phyloP scores from a whole-genome alignment of 1,140 invertebrate genomes.

The Linepithema humile region DNA sequence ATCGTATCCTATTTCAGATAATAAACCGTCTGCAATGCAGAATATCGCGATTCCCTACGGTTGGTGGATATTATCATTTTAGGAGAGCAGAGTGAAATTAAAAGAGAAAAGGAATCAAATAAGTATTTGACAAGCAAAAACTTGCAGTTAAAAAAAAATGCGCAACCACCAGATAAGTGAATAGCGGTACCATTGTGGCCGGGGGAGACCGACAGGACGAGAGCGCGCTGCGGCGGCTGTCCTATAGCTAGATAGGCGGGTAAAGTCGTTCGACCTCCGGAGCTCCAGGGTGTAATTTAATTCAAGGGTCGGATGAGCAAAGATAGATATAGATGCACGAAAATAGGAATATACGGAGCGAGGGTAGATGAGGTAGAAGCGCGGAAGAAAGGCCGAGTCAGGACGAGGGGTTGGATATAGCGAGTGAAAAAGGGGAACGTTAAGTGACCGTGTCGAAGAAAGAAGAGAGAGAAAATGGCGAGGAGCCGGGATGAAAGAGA shows the following conservation, averaged over 20 bases:
- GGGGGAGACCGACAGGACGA: conserved; percentile 3
- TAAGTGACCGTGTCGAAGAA: conserved; percentile 16
- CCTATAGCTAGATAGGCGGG: conserved; percentile 24
- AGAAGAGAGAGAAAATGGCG: neutral
- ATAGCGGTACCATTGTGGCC: neutral
- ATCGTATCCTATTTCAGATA: neutral
- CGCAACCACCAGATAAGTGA: neutral
- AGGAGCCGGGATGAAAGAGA: neutral
- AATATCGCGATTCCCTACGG: neutral
- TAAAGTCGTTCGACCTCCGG: conserved; percentile 49
- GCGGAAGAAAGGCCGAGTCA: conserved; percentile 15
- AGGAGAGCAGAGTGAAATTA: too few relatives aligned
- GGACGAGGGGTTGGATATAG: neutral
- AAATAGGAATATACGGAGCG: conserved; percentile 49
- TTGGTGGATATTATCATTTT: neutral
- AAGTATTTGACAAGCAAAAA: too few relatives aligned
- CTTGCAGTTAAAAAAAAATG: conserved; percentile 16
- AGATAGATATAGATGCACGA: conserved; percentile 63
- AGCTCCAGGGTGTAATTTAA: conserved; percentile 70
- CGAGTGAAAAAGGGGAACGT: conserved; percentile 2
- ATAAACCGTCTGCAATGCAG: too few relatives aligned
- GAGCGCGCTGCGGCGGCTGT: neutral
- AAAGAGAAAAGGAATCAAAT: too few relatives aligned
- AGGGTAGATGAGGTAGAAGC: conserved; percentile 18
- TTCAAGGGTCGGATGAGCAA: conserved; percentile 67